Evolutionary conservation across 2,113 vertebrate genomes (phyloP), one percentile per base, ranked within the genome.

Genomic region (Sylvietta virens): DNA sequence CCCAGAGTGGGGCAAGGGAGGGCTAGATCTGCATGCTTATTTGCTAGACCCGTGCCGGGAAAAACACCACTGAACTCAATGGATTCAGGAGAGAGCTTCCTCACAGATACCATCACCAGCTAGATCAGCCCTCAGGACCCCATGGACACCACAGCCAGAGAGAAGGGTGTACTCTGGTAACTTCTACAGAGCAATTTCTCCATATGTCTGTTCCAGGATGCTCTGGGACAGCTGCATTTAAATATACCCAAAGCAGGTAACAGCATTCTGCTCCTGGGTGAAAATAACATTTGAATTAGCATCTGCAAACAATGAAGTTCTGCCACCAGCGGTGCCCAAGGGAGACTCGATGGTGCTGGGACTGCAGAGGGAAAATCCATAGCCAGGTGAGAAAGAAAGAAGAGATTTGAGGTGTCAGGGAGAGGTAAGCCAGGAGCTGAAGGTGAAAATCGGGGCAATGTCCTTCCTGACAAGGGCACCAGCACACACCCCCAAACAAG

Each of bases 201-300:
- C 4, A 0, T 48, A 0, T 35, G 1, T 20, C 40, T 60, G 8
- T 26, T 70, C 57, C 24, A 10, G 31, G 11, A 6, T 39, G 10
- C 40, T 27, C n/a, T 44, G n/a, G 37, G 14, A 27, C 27, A 72
- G 26, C 44, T 81, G 6, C 14, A 7, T 50, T 42, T 44, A 66
- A 62, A 37, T 48, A 57, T 31, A 84, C 7, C 10, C 23, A 9
- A 67, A 85, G 9, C 8, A 60, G 15, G 15, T 66, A 45, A 28
- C 13, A 71, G 10, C 19, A 35, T 24, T 20, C 40, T 61, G 31
- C 27, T 72, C 6, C 30, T 31, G 9, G 22, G 19, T 84, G 37
- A 78, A 61, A 53, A 30, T 15, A 73, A 31, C 28, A 22, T 11
- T 33, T 61, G 19, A 57, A 20, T 66, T 47, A 57, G 3, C 7